Percentiles rank a stretch among this genome's conserved stretches.
These are phyloP conservation scores for Notothenia coriiceps DNA, from an alignment of 2,113 vertebrate species.

Conservation along the genomic window DNA sequence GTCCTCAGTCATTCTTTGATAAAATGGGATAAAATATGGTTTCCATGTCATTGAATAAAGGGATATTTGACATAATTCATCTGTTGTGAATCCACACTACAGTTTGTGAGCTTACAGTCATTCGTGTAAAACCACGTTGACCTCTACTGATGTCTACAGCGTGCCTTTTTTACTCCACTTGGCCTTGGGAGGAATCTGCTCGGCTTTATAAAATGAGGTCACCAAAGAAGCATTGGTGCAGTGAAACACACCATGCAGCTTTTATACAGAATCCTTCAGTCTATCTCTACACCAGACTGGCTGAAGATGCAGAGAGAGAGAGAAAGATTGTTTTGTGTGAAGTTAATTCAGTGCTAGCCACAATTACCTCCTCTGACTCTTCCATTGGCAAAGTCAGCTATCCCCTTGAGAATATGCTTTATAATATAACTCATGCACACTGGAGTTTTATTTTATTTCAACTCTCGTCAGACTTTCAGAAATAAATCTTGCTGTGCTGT, in stretches of 20 bases:
- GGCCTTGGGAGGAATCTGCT: slow-evolving; percentile 70
- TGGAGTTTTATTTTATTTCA: slow-evolving; percentile 4
- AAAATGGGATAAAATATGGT: neutral
- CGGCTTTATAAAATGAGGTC: slow-evolving; percentile 77
- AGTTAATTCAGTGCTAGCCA: slow-evolving; percentile 34
- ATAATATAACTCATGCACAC: slow-evolving; percentile 1
- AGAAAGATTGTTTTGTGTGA: slow-evolving; percentile 26
- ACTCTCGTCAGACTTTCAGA: slow-evolving; percentile 12
- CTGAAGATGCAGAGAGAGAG: slow-evolving; percentile 3
- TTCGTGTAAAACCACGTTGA: slow-evolving; percentile 27
- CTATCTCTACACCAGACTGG: neutral
- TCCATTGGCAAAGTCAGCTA: slow-evolving; percentile 30
- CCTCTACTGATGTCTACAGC: slow-evolving; percentile 25
- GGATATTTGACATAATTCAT: neutral
- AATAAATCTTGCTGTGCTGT: neutral
- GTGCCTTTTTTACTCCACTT: slow-evolving; percentile 52
- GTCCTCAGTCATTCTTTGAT: neutral
- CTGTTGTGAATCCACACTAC: neutral
- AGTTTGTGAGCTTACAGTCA: neutral
- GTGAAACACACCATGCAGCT: slow-evolving; percentile 55
- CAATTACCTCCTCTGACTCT: slow-evolving; percentile 24
- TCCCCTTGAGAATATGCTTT: slow-evolving; percentile 11
- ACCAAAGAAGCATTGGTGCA: slow-evolving; percentile 64
- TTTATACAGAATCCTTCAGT: slow-evolving; percentile 36
- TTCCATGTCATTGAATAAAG: slow-evolving; percentile 2